A percentile compares a stretch with the other conserved stretches of the same genome.
Conservation (phyloP, 2,797 vertebrate genomes). For the Eulemur coronatus region DNA sequence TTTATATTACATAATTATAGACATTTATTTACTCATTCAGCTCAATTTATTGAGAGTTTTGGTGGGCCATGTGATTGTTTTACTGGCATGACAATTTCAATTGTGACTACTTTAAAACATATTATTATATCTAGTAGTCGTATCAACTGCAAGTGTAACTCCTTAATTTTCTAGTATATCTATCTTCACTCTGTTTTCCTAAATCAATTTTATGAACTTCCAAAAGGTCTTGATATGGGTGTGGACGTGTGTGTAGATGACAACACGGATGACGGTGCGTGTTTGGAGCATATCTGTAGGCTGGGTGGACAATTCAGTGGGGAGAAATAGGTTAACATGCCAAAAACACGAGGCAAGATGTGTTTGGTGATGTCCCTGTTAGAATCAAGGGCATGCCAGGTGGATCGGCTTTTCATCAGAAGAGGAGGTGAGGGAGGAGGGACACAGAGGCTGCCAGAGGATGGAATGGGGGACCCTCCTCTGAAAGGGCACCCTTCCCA, state of each 20-base stretch:
- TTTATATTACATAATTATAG: background rate
- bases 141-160: background rate
- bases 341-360: background rate
- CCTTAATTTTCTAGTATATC: background rate
- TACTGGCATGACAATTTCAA: background rate
- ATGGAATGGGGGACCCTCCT: too few species aligned
- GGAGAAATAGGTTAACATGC: background rate
- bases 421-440: background rate
- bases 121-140: background rate
- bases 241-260: accelerated
- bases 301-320: background rate
- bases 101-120: background rate
- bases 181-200: background rate
- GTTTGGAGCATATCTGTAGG: background rate
- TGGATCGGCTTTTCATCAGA: background rate
- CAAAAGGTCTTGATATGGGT: background rate
- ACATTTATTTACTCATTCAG: background rate
- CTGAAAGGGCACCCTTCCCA: background rate
- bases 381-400: background rate
- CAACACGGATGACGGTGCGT: accelerated
- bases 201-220: background rate
- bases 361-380: background rate
- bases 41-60: background rate
- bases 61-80: background rate
- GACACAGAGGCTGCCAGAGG: background rate